Evolutionary conservation across 2,888 invertebrate species (phyloP), one percentile per base, ranked within the genome.

Genomic region (Antheraea assamensis): DNA sequence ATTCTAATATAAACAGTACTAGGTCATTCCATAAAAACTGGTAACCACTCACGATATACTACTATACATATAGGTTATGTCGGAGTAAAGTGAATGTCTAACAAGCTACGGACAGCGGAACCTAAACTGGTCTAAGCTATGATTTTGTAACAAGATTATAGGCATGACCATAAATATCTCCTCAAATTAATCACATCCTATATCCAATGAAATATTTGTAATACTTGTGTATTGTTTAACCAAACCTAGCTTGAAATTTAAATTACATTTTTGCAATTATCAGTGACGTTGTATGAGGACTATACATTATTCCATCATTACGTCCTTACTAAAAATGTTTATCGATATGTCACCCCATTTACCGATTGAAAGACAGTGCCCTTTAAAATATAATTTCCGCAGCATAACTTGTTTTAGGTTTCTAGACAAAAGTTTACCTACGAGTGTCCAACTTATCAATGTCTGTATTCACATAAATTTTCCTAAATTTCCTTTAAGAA

Each of bases 111-210:
- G 0, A n/a, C 35, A 68, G 13, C 35, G 68, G 68, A 68, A 68
- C n/a, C n/a, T 35, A 68, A 68, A 68, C 68, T 68, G 35, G 68
- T 68, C 68, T 68, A 68, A 68, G 35, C 66, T 13, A 19, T 21
- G 35, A 10, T 68, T 68, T 68, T 68, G 68, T 10, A 68, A 68
- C 35, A 35, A 68, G 68, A 68, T 30, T 30, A 30, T 68, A 68
- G 35, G 13, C 24, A 35, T 68, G 68, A 35, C 35, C 35, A 21
- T 2, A 35, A 68, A 68, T 68, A 68, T 35, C n/a, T 68, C 68
- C 24, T 31, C 35, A 31, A 68, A 68, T 35, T 35, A 35, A 64
- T 30, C 30, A 27, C 27, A 30, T 30, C 17, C 17, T 17, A 64
- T 64, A 7, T 64, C 17, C 5, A 17, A 15, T 3, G 5, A 30